Evolutionary conservation across 2,113 vertebrate genomes (phyloP).

Genomic region (Spheniscus mendiculus): DNA sequence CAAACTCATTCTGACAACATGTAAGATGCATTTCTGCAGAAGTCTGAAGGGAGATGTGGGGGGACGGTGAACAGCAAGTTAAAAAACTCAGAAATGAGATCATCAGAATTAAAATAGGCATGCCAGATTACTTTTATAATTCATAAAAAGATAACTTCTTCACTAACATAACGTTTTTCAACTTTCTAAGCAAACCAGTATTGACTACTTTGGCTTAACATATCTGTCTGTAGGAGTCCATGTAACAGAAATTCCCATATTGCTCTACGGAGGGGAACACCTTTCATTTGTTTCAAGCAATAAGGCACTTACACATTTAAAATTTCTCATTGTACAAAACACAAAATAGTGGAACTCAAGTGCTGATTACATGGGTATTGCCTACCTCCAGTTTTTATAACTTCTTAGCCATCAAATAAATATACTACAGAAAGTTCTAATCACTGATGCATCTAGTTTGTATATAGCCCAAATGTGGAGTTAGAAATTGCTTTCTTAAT

Average conservation of each 20-base stretch:
- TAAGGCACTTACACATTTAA: slow-evolving; percentile 77
- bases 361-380: not conserved
- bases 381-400: not conserved
- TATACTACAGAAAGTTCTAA: not conserved
- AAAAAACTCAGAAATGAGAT: not conserved
- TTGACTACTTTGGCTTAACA: not conserved
- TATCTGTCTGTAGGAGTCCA: not conserved
- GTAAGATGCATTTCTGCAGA: not conserved
- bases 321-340: slow-evolving; percentile 17
- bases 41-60: not conserved
- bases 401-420: not conserved
- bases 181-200: not conserved
- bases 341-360: slow-evolving; percentile 44
- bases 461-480: not conserved
- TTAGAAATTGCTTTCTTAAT: not conserved
- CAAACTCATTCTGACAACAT: not conserved
- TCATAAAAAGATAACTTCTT: not conserved
- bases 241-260: slow-evolving; percentile 34
- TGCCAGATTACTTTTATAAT: not conserved
- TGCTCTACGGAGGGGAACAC: slow-evolving; percentile 26
- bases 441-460: not conserved
- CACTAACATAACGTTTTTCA: not conserved
- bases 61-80: not conserved
- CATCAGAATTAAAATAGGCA: not conserved
- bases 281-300: slow-evolving; percentile 9